These are phyloP conservation scores for Idris sp. DNA, from an alignment of 1,140 invertebrate species.

Conservation along the genomic window DNA sequence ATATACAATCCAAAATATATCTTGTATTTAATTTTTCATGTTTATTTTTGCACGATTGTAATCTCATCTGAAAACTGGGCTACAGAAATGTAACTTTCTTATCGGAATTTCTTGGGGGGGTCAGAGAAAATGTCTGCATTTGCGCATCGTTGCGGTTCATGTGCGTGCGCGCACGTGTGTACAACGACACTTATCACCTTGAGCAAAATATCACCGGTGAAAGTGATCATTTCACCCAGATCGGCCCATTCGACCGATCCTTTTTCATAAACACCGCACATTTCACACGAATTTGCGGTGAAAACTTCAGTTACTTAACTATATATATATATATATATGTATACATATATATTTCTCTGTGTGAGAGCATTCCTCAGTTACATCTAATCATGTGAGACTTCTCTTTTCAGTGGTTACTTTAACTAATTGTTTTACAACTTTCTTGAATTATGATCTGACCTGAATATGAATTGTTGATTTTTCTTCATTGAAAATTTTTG, in stretches of 20 bases:
- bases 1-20: too few relatives aligned
- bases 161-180: conserved; percentile 44
- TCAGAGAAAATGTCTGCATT: conserved; percentile 49
- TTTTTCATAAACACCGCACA: conserved; percentile 16
- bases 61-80: too few relatives aligned
- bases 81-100: conserved; percentile 19
- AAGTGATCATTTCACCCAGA: conserved; percentile 62
- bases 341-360: neutral
- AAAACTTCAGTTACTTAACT: conserved; percentile 17
- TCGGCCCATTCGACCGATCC: conserved; percentile 35
- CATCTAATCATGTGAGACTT: neutral
- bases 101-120: conserved; percentile 33
- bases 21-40: too few relatives aligned
- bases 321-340: too few relatives aligned
- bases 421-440: too few relatives aligned
- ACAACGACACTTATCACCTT: conserved; percentile 42
- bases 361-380: too few relatives aligned
- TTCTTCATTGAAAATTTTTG: too few relatives aligned
- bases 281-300: conserved; percentile 32
- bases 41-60: too few relatives aligned
- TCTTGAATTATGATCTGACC: too few relatives aligned
- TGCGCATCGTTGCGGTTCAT: conserved; percentile 44
- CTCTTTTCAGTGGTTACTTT: too few relatives aligned
- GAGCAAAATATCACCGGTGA: conserved; percentile 59
- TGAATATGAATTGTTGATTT: too few relatives aligned